phyloP scores from a whole-genome alignment of 2,797 vertebrate species.

The Scyliorhinus canicula region DNA sequence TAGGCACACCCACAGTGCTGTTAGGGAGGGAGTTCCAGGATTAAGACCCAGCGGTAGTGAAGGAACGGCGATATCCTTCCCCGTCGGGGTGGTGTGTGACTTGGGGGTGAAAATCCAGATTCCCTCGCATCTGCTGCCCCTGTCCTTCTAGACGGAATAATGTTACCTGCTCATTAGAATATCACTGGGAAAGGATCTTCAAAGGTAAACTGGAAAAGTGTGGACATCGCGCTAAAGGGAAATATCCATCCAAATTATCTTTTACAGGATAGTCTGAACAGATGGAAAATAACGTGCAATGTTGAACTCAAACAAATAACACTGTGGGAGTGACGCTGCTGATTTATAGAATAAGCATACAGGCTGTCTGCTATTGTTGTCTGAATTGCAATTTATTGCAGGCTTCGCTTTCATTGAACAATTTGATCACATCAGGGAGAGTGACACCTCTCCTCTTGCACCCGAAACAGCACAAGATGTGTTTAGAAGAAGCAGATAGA shows the following conservation, averaged over 20 bases:
- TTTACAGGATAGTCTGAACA: background rate
- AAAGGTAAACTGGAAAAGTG: background rate
- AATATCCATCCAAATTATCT: background rate
- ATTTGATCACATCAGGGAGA: background rate
- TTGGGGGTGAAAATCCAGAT: no score
- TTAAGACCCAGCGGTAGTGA: no score
- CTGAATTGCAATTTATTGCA: background rate
- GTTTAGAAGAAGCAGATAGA: no score
- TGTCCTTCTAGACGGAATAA: background rate
- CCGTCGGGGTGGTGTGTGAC: no score
- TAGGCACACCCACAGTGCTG: no score
- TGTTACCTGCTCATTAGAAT: background rate
- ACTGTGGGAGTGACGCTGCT: background rate
- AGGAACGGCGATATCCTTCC: no score
- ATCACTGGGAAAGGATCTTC: background rate
- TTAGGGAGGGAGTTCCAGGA: no score
- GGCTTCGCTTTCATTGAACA: no score
- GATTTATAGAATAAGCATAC: background rate
- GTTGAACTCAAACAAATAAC: background rate
- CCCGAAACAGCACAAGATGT: background rate
- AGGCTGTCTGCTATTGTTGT: no score
- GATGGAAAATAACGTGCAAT: background rate
- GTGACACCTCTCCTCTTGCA: background rate
- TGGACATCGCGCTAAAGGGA: background rate
- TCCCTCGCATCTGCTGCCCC: no score